Conservation (phyloP, 2,797 vertebrate genomes). For the Sebastes alutus region DNA sequence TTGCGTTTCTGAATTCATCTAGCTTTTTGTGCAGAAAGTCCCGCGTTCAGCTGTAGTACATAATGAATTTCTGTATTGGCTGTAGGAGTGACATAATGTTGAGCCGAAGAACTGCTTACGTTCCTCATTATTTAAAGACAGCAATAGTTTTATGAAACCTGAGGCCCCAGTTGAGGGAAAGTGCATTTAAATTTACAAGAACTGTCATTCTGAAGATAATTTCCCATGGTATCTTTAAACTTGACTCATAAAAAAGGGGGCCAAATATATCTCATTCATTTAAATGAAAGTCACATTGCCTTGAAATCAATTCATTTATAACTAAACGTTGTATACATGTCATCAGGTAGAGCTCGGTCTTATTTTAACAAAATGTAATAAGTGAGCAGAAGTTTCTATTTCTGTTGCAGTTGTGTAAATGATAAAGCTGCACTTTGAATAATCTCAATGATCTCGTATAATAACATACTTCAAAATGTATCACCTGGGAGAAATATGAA, state of each 20-base stretch:
- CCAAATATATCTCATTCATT: background rate
- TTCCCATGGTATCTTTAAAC: background rate
- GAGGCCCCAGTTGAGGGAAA: background rate
- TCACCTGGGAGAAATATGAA: background rate
- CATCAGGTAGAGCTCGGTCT: background rate
- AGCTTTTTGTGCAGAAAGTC: background rate
- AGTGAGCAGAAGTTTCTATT: background rate
- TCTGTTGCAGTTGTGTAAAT: background rate
- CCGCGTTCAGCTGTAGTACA: background rate
- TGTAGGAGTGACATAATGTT: background rate
- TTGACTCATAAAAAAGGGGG: background rate
- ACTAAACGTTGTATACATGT: background rate
- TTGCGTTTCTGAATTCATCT: background rate
- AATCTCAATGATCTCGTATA: background rate
- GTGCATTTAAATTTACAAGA: background rate
- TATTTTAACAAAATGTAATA: background rate
- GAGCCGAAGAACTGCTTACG: background rate
- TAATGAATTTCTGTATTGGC: background rate
- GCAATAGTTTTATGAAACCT: conserved; percentile 3
- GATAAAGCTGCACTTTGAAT: background rate
- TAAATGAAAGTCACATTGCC: background rate
- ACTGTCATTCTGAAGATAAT: background rate
- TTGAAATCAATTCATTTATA: background rate
- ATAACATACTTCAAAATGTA: background rate
- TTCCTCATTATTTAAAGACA: background rate